phyloP scores from a whole-genome alignment of 2,797 vertebrate species.

The Astyanax mexicanus region DNA sequence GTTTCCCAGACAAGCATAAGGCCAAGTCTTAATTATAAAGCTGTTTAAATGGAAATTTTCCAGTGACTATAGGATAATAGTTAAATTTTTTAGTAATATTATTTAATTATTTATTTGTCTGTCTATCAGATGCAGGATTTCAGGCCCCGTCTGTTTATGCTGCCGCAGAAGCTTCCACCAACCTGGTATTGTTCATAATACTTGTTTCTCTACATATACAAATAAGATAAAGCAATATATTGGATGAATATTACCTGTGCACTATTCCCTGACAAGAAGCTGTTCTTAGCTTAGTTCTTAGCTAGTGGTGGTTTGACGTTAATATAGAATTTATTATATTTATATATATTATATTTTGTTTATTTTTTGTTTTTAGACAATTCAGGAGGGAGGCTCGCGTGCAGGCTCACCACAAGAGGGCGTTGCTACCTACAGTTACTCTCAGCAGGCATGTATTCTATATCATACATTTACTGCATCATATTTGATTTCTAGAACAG shows the following conservation, averaged over 20 bases:
- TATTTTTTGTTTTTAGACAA: conserved; percentile 65
- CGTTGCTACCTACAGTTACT: conserved; percentile 80
- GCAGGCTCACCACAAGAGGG: conserved; percentile 78
- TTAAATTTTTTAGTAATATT: too few relatives aligned
- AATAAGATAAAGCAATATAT: too few relatives aligned
- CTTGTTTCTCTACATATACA: background rate
- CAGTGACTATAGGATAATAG: too few relatives aligned
- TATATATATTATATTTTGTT: background rate
- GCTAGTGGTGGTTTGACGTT: too few relatives aligned
- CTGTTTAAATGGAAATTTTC: too few relatives aligned
- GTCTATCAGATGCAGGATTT: conserved; percentile 85
- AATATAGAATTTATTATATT: too few relatives aligned
- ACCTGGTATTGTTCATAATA: conserved; percentile 77
- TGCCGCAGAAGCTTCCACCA: conserved; percentile 79
- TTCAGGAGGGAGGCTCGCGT: conserved; percentile 80
- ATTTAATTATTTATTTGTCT: too few relatives aligned
- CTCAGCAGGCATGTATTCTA: conserved; percentile 80
- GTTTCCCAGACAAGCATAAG: too few relatives aligned
- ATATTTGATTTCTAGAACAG: too few relatives aligned
- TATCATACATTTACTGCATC: background rate
- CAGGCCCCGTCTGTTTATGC: conserved; percentile 80
- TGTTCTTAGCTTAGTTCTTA: too few relatives aligned
- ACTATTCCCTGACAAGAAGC: background rate
- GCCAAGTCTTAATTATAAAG: too few relatives aligned
- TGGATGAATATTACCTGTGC: too few relatives aligned